Conservation (phyloP, 2,888 invertebrate genomes). For the Trissonchulus sp. region DNA sequence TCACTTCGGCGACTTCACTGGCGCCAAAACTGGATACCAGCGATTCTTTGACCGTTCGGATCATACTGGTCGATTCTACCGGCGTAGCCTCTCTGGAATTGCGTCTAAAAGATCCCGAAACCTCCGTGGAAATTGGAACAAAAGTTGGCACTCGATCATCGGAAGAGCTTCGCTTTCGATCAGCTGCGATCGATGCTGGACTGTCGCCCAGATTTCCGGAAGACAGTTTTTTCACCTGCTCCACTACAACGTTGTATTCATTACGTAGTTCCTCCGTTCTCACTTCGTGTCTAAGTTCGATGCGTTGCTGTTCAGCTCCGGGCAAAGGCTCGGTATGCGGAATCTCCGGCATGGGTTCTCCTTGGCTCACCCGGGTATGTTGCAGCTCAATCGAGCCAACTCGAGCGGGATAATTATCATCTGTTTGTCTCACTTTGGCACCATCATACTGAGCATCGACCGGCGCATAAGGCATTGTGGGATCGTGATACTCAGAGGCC, state of each 20-base stretch:
- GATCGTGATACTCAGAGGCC: too few species aligned
- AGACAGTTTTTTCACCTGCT: neutral
- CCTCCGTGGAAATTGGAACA: neutral
- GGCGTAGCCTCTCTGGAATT: neutral
- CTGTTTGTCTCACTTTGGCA: too few species aligned
- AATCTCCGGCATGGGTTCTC: too few species aligned
- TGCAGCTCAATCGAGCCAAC: neutral
- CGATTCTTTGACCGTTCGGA: neutral
- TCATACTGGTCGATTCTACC: neutral
- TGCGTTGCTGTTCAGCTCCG: neutral
- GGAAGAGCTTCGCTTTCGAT: neutral
- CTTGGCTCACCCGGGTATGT: neutral
- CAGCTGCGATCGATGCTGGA: neutral
- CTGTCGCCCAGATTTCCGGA: neutral
- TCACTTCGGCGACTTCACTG: neutral
- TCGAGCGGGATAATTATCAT: too few species aligned
- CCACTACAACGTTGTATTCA: neutral
- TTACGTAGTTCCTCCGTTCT: neutral
- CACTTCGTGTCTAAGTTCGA: neutral
- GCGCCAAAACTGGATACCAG: neutral
- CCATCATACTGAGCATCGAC: neutral
- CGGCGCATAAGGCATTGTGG: too few species aligned
- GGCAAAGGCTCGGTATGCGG: neutral
- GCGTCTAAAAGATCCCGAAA: neutral
- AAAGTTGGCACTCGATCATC: neutral